Base-by-base conservation (phyloP, 2,888 invertebrate genomes). In the Brenthis daphne region DNA sequence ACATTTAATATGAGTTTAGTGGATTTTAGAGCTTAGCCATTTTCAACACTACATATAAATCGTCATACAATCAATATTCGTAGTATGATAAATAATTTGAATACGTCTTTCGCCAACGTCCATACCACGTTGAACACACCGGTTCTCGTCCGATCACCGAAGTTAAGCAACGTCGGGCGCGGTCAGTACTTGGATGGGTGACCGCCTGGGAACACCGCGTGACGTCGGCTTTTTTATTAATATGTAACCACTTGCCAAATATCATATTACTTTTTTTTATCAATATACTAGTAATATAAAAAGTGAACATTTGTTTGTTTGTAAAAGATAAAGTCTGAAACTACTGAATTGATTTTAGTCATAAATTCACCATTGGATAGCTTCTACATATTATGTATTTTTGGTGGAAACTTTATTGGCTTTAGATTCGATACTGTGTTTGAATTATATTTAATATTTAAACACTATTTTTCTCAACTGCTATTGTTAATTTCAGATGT, bases 141-240 rank as follows among this genome's bases (percentile, higher is more conserved):
- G 77, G 77, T 77, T 78, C 78, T 76, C 77, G 77, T 78, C 80
- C 80, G 80, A 83, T 82, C 82, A 81, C 80, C 81, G 79, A 80
- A 81, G 80, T 81, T 80, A 82, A 82, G 81, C 80, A 80, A 79
- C 81, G 78, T 80, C 76, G 78, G 76, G 77, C 77, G 77, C 73
- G 77, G 75, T 77, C 77, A 76, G 78, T 77, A 78, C 77, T 77
- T 77, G 75, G 77, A 83, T 83, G 82, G 82, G 82, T 82, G 82
- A 83, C 82, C 84, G 82, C 82, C 81, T 83, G 84, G 84, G 83
- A 83, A 83, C 82, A 82, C 82, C 80, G 77, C 73, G 73, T 73
- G 73, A 60, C 68, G 73, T 73, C 71, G 73, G 68, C 65, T 53
- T 65, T 69, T 72, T 73, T 56, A n/a, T 57, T 37, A n/a, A 12